Percentiles rank a stretch among this genome's conserved stretches.
These are phyloP conservation scores for Bombus affinis DNA, from an alignment of 1,140 invertebrate species.

Conservation along the genomic window DNA sequence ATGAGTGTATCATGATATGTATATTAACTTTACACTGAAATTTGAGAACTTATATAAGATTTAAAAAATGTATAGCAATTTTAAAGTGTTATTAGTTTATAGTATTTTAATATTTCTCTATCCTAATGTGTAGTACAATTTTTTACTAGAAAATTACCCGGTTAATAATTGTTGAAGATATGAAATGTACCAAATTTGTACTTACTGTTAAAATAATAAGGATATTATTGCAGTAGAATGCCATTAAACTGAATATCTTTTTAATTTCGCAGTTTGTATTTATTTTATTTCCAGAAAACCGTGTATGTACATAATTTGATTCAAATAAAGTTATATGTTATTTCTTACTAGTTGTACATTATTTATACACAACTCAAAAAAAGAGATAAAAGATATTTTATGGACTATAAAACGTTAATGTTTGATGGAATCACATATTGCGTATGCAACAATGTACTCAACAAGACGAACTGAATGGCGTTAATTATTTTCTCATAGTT, in stretches of 20 bases:
- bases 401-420: too few species aligned
- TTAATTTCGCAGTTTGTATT: conserved; percentile 18
- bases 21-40: conserved; percentile 1
- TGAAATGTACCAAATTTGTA: conserved; percentile 39
- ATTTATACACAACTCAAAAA: not conserved
- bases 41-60: not conserved
- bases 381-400: not conserved
- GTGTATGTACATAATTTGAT: conserved; percentile 28
- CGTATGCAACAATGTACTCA: too few species aligned
- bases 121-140: not conserved
- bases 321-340: conserved; percentile 3
- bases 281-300: conserved; percentile 16
- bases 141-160: not conserved
- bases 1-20: not conserved
- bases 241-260: not conserved
- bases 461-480: too few species aligned
- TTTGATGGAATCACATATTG: too few species aligned
- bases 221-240: not conserved
- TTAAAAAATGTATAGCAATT: not conserved
- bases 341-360: not conserved
- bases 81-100: not conserved
- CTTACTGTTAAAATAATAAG: conserved; percentile 25
- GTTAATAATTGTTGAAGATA: conserved; percentile 5
- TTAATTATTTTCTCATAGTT: too few species aligned
- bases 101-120: not conserved